Conservation (phyloP, 2,888 invertebrate species). For the Orthosia incerta region DNA sequence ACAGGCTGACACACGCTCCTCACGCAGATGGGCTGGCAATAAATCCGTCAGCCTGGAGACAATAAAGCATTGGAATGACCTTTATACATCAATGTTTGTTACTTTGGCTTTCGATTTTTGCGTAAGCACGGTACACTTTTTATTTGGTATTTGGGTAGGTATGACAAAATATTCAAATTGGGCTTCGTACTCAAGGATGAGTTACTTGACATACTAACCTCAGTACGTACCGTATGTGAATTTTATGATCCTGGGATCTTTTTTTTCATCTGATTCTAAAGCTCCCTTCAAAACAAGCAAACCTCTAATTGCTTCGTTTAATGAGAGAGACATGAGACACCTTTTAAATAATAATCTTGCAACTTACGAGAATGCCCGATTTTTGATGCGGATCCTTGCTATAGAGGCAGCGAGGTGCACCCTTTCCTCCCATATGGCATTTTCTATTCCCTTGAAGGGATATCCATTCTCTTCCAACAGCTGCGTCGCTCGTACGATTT, state of each 20-base stretch:
- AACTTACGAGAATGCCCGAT: constrained; percentile 92
- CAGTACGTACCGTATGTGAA: background rate
- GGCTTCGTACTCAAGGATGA: constrained; percentile 19
- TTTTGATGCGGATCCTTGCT: constrained; percentile 94
- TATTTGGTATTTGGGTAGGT: constrained; percentile 29
- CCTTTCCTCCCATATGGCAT: constrained; percentile 92
- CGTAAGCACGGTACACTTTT: constrained; percentile 47
- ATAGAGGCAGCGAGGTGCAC: constrained; percentile 94
- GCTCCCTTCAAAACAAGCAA: background rate
- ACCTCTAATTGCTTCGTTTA: background rate
- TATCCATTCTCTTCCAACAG: constrained; percentile 79
- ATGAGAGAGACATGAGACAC: background rate
- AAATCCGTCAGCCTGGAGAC: constrained; percentile 91
- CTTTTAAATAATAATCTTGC: background rate
- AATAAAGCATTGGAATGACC: constrained; percentile 54
- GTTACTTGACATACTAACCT: constrained; percentile 8
- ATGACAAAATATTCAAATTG: constrained; percentile 27
- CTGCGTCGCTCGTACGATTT: constrained; percentile 75
- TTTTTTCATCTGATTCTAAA: background rate
- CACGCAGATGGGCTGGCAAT: constrained; percentile 93
- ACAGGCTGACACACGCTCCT: constrained; percentile 92
- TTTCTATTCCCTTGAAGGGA: constrained; percentile 91
- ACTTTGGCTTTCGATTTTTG: constrained; percentile 53
- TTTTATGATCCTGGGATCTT: background rate
- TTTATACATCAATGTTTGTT: constrained; percentile 54